Percentiles rank a stretch among this genome's conserved stretches.
These are phyloP conservation scores for Pasiphila rectangulata DNA, from an alignment of 2,888 invertebrate genomes.

Conservation along the genomic window DNA sequence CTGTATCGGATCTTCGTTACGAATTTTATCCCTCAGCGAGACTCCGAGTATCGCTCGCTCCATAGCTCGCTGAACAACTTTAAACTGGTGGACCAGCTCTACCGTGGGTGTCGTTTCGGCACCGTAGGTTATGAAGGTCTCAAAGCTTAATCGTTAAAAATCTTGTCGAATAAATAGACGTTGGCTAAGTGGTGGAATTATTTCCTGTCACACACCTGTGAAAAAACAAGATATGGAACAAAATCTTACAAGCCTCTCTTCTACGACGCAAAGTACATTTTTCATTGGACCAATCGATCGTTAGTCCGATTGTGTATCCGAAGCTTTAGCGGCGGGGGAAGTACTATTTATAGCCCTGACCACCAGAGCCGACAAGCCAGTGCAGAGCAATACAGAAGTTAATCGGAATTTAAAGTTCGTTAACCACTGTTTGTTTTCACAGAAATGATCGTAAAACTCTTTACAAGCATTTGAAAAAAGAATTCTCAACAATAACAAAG, in stretches of 20 bases:
- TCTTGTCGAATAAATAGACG: too few species aligned
- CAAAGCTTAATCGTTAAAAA: too few species aligned
- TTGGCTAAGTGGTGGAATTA: too few species aligned
- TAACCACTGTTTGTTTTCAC: conserved; percentile 1
- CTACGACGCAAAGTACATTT: neutral
- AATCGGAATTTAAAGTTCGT: conserved; percentile 5
- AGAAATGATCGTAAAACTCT: neutral
- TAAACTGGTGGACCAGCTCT: too few species aligned
- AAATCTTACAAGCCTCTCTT: neutral
- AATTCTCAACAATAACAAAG: neutral
- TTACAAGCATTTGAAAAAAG: neutral
- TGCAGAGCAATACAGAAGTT: neutral
- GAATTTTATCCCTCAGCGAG: too few species aligned
- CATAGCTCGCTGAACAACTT: too few species aligned
- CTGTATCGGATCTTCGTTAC: too few species aligned
- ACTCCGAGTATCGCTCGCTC: too few species aligned
- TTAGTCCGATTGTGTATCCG: neutral
- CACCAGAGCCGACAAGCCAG: neutral
- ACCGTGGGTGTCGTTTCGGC: too few species aligned
- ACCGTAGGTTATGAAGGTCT: too few species aligned
- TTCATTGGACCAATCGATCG: neutral
- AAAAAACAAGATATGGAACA: too few species aligned
- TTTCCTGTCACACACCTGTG: too few species aligned
- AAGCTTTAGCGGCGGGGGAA: neutral
- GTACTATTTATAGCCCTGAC: conserved; percentile 2